Conservation (phyloP, 2,797 vertebrate genomes). For the Leucoraja ocellata region DNA sequence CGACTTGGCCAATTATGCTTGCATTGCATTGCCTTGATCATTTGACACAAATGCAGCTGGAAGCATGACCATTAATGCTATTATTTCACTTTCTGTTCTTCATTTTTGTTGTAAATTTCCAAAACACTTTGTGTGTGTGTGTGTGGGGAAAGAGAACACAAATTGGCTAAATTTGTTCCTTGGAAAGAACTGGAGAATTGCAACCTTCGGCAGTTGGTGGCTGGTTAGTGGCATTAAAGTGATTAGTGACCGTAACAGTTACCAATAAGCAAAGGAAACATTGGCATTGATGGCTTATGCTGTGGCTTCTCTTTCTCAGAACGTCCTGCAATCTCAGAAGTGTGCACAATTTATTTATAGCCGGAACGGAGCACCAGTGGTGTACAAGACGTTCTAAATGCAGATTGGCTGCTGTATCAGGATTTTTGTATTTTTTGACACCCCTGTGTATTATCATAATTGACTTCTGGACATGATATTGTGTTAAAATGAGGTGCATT, state of each 20-base stretch:
- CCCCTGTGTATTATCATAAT: conserved; percentile 31
- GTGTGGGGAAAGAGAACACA: background rate
- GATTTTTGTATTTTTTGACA: conserved; percentile 35
- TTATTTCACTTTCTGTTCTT: background rate
- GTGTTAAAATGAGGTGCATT: conserved; percentile 34
- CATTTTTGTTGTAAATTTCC: background rate
- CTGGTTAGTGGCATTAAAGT: background rate
- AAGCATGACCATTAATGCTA: background rate
- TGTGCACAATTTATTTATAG: conserved; percentile 31
- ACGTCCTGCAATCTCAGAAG: conserved; percentile 5
- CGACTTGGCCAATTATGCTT: background rate
- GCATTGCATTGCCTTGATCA: background rate
- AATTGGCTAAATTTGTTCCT: background rate
- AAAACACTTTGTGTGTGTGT: background rate
- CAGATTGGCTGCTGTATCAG: conserved; percentile 36
- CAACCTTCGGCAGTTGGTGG: background rate
- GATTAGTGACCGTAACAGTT: background rate
- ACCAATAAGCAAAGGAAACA: background rate
- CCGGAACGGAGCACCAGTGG: conserved; percentile 21
- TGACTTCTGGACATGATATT: conserved; percentile 36
- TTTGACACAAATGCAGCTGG: background rate
- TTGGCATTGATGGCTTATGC: background rate
- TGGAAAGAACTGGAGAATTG: background rate
- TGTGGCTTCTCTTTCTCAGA: background rate
- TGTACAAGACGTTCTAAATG: conserved; percentile 29